Conservation (phyloP, 1,140 invertebrate species). For the Saccostrea glomerata region DNA sequence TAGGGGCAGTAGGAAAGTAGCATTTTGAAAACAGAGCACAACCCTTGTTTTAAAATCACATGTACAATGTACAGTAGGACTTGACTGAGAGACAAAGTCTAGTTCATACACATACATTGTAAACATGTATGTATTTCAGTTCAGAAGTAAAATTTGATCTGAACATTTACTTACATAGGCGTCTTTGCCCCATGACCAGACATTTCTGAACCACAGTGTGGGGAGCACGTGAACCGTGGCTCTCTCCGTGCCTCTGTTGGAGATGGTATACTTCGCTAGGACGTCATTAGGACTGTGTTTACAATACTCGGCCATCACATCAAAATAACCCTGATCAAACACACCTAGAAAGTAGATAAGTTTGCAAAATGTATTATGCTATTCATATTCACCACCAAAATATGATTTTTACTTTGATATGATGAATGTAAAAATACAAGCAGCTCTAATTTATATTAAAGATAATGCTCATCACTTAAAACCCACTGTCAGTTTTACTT, state of each 20-base stretch:
- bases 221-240: slow-evolving; percentile 77
- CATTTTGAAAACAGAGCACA: too few relatives aligned
- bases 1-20: too few relatives aligned
- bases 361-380: too few relatives aligned
- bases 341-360: slow-evolving; percentile 66
- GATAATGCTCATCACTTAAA: too few relatives aligned
- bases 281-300: slow-evolving; percentile 76
- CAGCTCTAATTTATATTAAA: too few relatives aligned
- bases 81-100: too few relatives aligned
- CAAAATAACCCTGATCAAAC: slow-evolving; percentile 78
- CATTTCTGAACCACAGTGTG: slow-evolving; percentile 78
- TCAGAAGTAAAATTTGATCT: neutral
- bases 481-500: too few relatives aligned
- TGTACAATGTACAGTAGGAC: too few relatives aligned
- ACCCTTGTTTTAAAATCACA: too few relatives aligned
- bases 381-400: too few relatives aligned
- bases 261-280: slow-evolving; percentile 74
- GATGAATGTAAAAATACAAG: too few relatives aligned
- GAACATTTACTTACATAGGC: slow-evolving; percentile 65
- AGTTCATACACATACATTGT: neutral
- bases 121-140: neutral
- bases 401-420: too few relatives aligned
- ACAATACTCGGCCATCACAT: slow-evolving; percentile 78
- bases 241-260: slow-evolving; percentile 71
- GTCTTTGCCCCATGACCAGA: slow-evolving; percentile 77